Evolutionary conservation across 2,888 invertebrate genomes (phyloP).

Genomic region (Sinelater perroti): DNA sequence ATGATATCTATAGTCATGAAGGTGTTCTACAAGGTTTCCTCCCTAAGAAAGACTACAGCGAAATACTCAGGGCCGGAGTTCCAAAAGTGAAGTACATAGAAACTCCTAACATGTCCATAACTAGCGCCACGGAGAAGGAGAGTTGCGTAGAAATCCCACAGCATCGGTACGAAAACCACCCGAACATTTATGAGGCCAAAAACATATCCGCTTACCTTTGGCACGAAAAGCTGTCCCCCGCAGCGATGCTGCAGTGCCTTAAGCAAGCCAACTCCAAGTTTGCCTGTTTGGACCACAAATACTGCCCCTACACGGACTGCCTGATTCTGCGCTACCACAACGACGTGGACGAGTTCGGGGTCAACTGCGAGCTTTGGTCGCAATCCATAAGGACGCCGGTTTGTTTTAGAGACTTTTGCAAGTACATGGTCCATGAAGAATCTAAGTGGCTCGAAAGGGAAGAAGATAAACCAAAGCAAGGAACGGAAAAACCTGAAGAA

Average conservation of each 20-base stretch:
- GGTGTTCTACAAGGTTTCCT: background rate
- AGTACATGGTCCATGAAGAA: conserved; percentile 17
- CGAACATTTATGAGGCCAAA: conserved; percentile 10
- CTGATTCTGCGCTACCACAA: conserved; percentile 22
- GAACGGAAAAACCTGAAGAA: background rate
- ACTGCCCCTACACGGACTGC: conserved; percentile 2
- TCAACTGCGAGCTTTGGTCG: conserved; percentile 13
- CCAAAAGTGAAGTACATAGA: background rate
- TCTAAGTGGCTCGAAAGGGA: conserved; percentile 6
- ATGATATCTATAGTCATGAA: background rate
- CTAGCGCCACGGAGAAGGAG: background rate
- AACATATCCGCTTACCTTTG: conserved; percentile 11
- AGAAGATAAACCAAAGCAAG: background rate
- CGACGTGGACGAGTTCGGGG: conserved; percentile 11
- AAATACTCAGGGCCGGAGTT: background rate
- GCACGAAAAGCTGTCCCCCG: conserved; percentile 6
- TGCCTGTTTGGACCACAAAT: conserved; percentile 13
- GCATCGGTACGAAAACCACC: background rate
- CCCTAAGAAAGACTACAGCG: background rate
- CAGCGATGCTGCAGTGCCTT: background rate
- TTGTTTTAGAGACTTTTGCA: conserved; percentile 21
- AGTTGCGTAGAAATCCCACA: conserved; percentile 1
- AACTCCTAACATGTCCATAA: background rate
- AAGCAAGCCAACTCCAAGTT: background rate
- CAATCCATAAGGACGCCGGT: conserved; percentile 2